phyloP scores from a whole-genome alignment of 2,113 vertebrate species.

The Urocitellus parryii region DNA sequence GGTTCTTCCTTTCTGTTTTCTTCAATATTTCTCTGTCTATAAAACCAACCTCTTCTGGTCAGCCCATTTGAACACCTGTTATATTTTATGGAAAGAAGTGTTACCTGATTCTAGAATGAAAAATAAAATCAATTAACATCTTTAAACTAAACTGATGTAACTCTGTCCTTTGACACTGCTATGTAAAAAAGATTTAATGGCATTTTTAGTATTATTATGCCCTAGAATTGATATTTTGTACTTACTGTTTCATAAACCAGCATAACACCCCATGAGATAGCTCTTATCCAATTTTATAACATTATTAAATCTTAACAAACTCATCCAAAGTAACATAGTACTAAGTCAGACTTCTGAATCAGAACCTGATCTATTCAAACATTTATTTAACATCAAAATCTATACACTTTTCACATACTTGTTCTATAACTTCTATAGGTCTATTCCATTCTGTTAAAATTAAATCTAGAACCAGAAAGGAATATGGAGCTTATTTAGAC shows the following conservation, averaged over 20 bases:
- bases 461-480: neutral
- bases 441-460: constrained; percentile 38
- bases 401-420: neutral
- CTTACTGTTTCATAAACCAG: constrained; percentile 4
- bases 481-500: neutral
- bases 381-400: constrained; percentile 38
- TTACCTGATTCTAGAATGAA: neutral
- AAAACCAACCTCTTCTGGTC: neutral
- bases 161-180: neutral
- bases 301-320: neutral
- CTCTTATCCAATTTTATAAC: neutral
- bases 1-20: neutral
- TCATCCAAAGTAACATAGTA: constrained; percentile 1
- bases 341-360: neutral
- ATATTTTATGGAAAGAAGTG: neutral
- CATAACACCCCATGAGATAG: neutral
- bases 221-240: neutral
- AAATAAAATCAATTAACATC: neutral
- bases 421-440: neutral
- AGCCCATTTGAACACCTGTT: neutral
- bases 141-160: neutral
- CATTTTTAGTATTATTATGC: neutral
- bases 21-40: neutral
- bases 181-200: neutral
- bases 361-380: neutral